These are phyloP conservation scores for Catocala nupta DNA, from an alignment of 2,888 invertebrate species.

Conservation along the genomic window DNA sequence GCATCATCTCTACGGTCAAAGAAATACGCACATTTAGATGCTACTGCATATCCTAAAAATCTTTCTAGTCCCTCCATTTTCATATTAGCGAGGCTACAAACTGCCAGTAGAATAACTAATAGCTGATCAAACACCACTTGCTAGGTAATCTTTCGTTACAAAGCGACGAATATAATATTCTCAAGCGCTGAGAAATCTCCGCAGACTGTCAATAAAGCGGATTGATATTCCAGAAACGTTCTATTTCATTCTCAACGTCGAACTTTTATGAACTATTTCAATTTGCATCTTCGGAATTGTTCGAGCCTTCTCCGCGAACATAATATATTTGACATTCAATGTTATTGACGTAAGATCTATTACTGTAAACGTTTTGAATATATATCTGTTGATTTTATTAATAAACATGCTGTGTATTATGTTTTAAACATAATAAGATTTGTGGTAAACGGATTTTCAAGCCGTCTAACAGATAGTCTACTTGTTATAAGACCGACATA, in stretches of 20 bases:
- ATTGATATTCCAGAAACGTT: slow-evolving; percentile 49
- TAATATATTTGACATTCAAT: slow-evolving; percentile 31
- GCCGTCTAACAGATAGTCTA: too few species aligned
- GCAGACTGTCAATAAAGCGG: slow-evolving; percentile 48
- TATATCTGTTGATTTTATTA: too few species aligned
- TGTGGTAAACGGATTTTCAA: too few species aligned
- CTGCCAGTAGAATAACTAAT: slow-evolving; percentile 6
- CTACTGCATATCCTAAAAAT: too few species aligned
- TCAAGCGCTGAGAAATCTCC: slow-evolving; percentile 4
- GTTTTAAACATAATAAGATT: too few species aligned
- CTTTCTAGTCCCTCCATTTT: too few species aligned
- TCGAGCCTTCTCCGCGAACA: slow-evolving; percentile 7
- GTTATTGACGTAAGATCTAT: slow-evolving; percentile 24
- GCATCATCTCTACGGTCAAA: too few species aligned
- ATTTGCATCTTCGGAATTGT: slow-evolving; percentile 60
- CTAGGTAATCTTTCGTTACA: neutral
- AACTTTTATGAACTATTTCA: slow-evolving; percentile 66
- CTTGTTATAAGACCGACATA: too few species aligned
- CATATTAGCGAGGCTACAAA: too few species aligned
- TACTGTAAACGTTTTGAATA: neutral
- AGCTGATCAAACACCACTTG: slow-evolving; percentile 5
- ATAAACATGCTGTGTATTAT: neutral
- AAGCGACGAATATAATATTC: slow-evolving; percentile 4
- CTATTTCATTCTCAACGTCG: slow-evolving; percentile 50
- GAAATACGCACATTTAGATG: too few species aligned